Evolutionary conservation across 2,888 invertebrate genomes (phyloP).

Genomic region (Ecliptopera silaceata): DNA sequence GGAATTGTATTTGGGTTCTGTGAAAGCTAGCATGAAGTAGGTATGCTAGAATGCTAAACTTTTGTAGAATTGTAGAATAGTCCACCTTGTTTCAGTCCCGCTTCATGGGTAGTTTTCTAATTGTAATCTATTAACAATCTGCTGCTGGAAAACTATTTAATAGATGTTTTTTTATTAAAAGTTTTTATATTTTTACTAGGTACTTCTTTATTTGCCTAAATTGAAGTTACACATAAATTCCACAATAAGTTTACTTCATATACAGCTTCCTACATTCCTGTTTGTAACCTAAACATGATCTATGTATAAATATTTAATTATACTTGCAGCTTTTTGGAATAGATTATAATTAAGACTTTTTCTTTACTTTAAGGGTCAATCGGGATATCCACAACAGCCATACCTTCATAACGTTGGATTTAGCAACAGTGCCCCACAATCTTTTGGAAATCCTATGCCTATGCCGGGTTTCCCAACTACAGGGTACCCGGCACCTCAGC

Average conservation of each 20-base stretch:
- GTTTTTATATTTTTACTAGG: too few species aligned
- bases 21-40: conserved; percentile 6
- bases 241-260: too few species aligned
- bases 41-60: background rate
- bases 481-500: conserved; percentile 68
- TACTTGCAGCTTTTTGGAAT: conserved; percentile 36
- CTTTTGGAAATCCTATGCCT: conserved; percentile 77
- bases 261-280: too few species aligned
- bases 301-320: background rate
- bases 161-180: too few species aligned
- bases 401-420: conserved; percentile 78
- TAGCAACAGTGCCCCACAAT: conserved; percentile 75
- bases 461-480: conserved; percentile 72
- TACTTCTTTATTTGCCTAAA: too few species aligned
- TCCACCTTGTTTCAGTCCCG: background rate
- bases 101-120: background rate
- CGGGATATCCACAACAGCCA: conserved; percentile 78
- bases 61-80: too few species aligned
- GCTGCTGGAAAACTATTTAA: background rate
- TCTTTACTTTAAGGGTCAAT: conserved; percentile 78
- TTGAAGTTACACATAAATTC: too few species aligned
- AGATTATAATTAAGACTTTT: conserved; percentile 40
- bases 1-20: background rate
- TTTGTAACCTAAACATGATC: too few species aligned
- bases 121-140: background rate